A percentile compares a stretch with the other conserved stretches of the same genome.
These are phyloP conservation scores for Cricetomys ansorgei DNA, from an alignment of 2,113 vertebrate species.

Conservation along the genomic window DNA sequence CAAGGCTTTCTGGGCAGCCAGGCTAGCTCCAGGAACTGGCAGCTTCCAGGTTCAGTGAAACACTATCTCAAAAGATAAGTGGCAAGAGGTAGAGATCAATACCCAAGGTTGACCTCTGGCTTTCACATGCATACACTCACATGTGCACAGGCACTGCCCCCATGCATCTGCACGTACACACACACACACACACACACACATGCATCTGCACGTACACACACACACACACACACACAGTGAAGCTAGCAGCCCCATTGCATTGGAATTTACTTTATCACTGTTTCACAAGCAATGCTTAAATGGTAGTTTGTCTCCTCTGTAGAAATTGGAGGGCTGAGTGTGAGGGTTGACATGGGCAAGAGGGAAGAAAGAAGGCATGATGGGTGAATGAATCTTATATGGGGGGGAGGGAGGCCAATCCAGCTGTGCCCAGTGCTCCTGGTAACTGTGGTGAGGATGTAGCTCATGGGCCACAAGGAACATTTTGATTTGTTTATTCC, in stretches of 20 bases:
- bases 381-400: not conserved
- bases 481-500: not conserved
- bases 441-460: not conserved
- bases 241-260: not conserved
- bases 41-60: not conserved
- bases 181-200: not conserved
- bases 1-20: not conserved
- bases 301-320: slow-evolving; percentile 9
- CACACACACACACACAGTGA: not conserved
- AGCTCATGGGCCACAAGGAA: accelerated
- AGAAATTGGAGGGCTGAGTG: not conserved
- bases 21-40: not conserved
- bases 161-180: not conserved
- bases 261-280: not conserved
- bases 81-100: not conserved
- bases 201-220: too few species aligned
- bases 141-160: not conserved
- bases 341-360: not conserved
- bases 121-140: not conserved
- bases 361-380: not conserved
- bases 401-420: too few species aligned
- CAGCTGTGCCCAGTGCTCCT: not conserved
- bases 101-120: not conserved
- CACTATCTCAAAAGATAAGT: not conserved
- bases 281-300: not conserved